Evolutionary conservation across 2,797 vertebrate genomes (phyloP).

Genomic region (Notolabrus celidotus): DNA sequence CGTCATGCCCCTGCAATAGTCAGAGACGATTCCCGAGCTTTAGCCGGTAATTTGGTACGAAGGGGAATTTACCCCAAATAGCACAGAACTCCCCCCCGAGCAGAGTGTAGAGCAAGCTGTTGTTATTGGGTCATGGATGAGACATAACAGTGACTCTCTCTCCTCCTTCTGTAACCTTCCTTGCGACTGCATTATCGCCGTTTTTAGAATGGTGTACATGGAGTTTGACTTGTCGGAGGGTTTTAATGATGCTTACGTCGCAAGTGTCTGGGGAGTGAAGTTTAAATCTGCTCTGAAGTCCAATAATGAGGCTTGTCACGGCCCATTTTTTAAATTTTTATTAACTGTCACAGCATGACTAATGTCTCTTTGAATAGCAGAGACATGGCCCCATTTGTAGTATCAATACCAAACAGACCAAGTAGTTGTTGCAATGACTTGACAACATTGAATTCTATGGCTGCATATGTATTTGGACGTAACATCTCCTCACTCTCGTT

Average conservation of each 20-base stretch:
- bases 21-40: slow-evolving; percentile 66
- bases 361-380: too few species aligned
- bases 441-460: slow-evolving; percentile 16
- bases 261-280: slow-evolving; percentile 6
- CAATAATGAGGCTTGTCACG: slow-evolving; percentile 16
- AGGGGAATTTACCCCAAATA: slow-evolving; percentile 81
- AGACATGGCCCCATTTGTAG: neutral
- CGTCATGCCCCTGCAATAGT: slow-evolving; percentile 71
- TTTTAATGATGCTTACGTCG: slow-evolving; percentile 34
- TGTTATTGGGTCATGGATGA: slow-evolving; percentile 75
- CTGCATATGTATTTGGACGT: neutral
- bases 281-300: slow-evolving; percentile 14
- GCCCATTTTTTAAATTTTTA: neutral
- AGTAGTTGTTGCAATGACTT: slow-evolving; percentile 1
- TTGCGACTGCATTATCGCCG: slow-evolving; percentile 34
- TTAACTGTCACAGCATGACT: too few species aligned
- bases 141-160: slow-evolving; percentile 60
- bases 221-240: slow-evolving; percentile 33
- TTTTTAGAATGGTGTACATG: slow-evolving; percentile 38
- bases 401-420: slow-evolving; percentile 4
- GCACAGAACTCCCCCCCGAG: slow-evolving; percentile 72
- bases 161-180: slow-evolving; percentile 55
- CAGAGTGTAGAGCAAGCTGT: slow-evolving; percentile 67
- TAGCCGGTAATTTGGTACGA: slow-evolving; percentile 73
- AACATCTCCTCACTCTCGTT: slow-evolving; percentile 30